Conservation (phyloP, 2,888 invertebrate genomes). For the Drosophila setosimentum region DNA sequence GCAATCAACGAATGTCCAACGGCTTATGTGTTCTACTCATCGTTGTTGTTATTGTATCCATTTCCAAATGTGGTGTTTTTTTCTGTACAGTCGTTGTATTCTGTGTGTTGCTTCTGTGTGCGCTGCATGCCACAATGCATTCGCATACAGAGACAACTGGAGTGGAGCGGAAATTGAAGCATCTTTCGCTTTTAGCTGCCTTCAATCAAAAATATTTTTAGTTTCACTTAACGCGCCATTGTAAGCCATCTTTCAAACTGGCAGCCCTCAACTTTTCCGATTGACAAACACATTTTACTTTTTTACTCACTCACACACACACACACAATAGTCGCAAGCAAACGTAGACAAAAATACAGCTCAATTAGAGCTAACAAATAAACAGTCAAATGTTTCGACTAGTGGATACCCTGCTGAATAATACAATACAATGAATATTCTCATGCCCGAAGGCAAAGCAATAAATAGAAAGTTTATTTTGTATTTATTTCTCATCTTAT, state of each 20-base stretch:
- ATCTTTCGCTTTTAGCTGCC: conserved; percentile 16
- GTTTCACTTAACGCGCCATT: conserved; percentile 37
- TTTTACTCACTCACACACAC: neutral
- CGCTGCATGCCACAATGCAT: conserved; percentile 29
- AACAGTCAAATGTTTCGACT: neutral
- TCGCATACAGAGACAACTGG: conserved; percentile 43
- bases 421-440: neutral
- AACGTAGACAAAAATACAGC: neutral
- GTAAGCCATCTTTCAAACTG: conserved; percentile 37
- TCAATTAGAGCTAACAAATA: neutral
- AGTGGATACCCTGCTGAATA: neutral
- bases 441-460: neutral
- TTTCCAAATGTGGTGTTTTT: conserved; percentile 44
- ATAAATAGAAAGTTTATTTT: neutral
- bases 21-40: conserved; percentile 64
- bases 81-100: neutral
- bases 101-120: neutral
- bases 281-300: conserved; percentile 1
- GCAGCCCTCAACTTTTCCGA: neutral
- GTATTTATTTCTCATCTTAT: neutral
- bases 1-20: conserved; percentile 77
- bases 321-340: neutral
- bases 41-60: conserved; percentile 39
- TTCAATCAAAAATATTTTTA: conserved; percentile 52
- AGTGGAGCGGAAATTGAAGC: conserved; percentile 6